Evolutionary conservation across 2,797 vertebrate genomes (phyloP).

Genomic region (Percopsis omiscomaycus): DNA sequence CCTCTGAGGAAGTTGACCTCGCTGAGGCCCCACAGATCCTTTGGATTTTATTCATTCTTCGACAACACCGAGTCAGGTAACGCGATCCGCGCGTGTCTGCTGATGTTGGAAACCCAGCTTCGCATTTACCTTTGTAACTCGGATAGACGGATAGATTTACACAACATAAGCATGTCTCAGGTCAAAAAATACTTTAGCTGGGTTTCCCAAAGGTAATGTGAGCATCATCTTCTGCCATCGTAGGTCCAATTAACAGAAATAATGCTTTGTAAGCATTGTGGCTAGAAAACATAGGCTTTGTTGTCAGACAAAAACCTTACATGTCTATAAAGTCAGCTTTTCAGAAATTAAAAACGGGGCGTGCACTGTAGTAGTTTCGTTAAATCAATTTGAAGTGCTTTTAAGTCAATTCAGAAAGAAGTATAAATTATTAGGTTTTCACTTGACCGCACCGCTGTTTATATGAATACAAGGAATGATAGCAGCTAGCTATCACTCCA

Average conservation of each 20-base stretch:
- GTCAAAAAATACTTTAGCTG: constrained; percentile 42
- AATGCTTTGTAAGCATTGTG: constrained; percentile 10
- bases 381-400: too few species aligned
- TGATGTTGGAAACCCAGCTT: neutral
- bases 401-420: constrained; percentile 4
- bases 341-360: too few species aligned
- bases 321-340: too few species aligned
- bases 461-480: constrained; percentile 17
- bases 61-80: constrained; percentile 29
- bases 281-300: neutral
- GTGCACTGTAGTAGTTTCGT: too few species aligned
- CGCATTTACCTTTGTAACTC: constrained; percentile 29
- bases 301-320: neutral
- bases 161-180: constrained; percentile 49
- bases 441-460: constrained; percentile 12
- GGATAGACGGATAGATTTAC: constrained; percentile 38
- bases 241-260: constrained; percentile 20
- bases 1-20: constrained; percentile 40
- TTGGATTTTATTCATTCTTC: constrained; percentile 45
- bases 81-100: constrained; percentile 27
- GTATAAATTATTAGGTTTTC: constrained; percentile 20
- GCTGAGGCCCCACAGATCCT: constrained; percentile 37
- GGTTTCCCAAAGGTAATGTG: constrained; percentile 37
- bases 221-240: constrained; percentile 37
- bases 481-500: constrained; percentile 20